phyloP scores from a whole-genome alignment of 1,140 invertebrate genomes.

The Rhagoletis pomonella region DNA sequence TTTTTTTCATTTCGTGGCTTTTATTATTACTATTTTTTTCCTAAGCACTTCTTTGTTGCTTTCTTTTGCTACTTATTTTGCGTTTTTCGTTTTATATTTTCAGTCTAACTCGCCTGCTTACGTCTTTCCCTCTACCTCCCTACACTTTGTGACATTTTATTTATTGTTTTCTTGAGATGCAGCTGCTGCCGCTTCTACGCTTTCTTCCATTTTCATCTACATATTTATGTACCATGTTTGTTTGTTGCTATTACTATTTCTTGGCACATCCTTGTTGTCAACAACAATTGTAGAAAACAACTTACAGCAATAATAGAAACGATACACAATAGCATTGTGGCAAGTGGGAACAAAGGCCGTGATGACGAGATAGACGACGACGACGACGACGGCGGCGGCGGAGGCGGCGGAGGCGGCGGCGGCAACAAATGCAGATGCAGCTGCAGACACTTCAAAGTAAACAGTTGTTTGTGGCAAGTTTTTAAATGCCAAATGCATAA shows the following conservation, averaged over 20 bases:
- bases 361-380: not conserved
- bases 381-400: not conserved
- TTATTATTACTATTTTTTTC: not conserved
- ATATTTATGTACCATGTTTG: not conserved
- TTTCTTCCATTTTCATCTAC: not conserved
- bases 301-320: conserved; percentile 38
- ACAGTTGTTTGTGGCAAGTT: not conserved
- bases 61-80: not conserved
- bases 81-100: not conserved
- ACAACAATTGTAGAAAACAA: conserved; percentile 32
- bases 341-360: not conserved
- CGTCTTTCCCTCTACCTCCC: not conserved
- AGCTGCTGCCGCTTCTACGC: not conserved
- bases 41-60: not conserved
- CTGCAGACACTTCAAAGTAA: conserved; percentile 2
- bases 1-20: not conserved
- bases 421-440: not conserved
- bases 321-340: conserved; percentile 41
- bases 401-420: conserved; percentile 2
- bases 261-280: conserved; percentile 48
- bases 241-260: conserved; percentile 33
- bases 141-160: not conserved
- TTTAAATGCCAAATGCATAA: not conserved
- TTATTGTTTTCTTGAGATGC: conserved; percentile 29
- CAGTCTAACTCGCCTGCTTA: not conserved